Evolutionary conservation across 2,888 invertebrate species (phyloP), one percentile per base, ranked within the genome.

Genomic region (Venustoraphidia nigricollis): DNA sequence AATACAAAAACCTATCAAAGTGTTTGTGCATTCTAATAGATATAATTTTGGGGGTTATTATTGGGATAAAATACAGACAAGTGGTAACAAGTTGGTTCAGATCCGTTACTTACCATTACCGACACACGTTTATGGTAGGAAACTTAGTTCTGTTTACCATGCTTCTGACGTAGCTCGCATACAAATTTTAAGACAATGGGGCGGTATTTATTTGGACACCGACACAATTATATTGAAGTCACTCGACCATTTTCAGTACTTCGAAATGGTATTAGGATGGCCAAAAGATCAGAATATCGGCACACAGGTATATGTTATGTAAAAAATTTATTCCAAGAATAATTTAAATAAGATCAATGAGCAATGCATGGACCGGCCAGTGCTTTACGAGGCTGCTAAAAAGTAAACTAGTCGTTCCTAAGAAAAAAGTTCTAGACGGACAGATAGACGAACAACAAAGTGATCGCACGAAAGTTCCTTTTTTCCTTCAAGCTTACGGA

Each of bases 201-300:
- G 67, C 11, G 67, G 67, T 5, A 63, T 67, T 41, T 66, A 61
- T 50, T 53, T 66, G 34, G 66, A 67, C 49, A 59, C 58, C 11
- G 67, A 67, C 50, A 56, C 58, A 11, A 53, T 61, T 34, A 55
- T 67, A 10, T 54, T 67, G 6, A 59, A 60, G 39, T 57, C 59
- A 3, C 52, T 67, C 39, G 56, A 65, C 49, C 46, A 53, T 13
- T 65, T 62, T 51, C 53, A 62, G 34, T 56, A 59, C 44, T 66
- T 57, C 51, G 65, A 66, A 54, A 60, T 64, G 57, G 54, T 58
- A 10, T 50, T 67, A 10, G 65, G 64, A 4, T 65, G 64, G 66
- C 63, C 64, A 1, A 45, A 52, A 6, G 55, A 56, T 14, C 58
- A 62, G 36, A 59, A 57, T 49, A 56, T 66, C 34, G 66, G 66